Conservation (phyloP, 2,113 vertebrate genomes). For the Albula goreensis region DNA sequence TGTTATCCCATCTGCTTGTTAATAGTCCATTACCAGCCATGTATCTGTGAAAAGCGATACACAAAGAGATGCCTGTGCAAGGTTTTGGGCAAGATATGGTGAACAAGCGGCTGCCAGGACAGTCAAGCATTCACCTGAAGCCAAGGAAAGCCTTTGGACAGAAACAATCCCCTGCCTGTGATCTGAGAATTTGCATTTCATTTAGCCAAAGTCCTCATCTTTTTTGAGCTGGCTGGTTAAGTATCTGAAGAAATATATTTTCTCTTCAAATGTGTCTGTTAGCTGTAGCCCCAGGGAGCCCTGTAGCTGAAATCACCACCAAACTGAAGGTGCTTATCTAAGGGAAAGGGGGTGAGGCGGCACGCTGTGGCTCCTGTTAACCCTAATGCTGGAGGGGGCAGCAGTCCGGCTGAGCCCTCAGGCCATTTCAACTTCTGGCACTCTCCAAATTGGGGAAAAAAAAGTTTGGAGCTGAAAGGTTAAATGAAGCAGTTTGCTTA, state of each 20-base stretch:
- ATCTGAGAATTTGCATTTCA: conserved; percentile 7
- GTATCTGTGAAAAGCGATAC: neutral
- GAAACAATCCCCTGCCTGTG: neutral
- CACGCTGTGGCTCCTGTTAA: neutral
- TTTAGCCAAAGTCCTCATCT: neutral
- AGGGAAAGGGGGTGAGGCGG: neutral
- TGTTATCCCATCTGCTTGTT: neutral
- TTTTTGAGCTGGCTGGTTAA: neutral
- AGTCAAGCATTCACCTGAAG: neutral
- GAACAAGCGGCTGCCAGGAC: neutral
- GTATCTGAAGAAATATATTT: conserved; percentile 6
- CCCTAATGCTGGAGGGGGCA: neutral
- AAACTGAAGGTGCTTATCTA: conserved; percentile 4
- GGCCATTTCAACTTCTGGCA: neutral
- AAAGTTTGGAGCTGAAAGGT: neutral
- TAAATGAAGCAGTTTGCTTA: neutral
- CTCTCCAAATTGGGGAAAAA: neutral
- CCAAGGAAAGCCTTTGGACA: neutral
- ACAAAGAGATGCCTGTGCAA: neutral
- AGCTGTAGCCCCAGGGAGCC: neutral
- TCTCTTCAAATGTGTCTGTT: neutral
- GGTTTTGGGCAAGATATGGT: neutral
- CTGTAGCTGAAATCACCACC: neutral
- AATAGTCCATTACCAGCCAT: neutral
- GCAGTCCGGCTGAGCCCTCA: neutral